Base-by-base conservation (phyloP, 2,888 invertebrate species). In the Gandaritis pyraliata region DNA sequence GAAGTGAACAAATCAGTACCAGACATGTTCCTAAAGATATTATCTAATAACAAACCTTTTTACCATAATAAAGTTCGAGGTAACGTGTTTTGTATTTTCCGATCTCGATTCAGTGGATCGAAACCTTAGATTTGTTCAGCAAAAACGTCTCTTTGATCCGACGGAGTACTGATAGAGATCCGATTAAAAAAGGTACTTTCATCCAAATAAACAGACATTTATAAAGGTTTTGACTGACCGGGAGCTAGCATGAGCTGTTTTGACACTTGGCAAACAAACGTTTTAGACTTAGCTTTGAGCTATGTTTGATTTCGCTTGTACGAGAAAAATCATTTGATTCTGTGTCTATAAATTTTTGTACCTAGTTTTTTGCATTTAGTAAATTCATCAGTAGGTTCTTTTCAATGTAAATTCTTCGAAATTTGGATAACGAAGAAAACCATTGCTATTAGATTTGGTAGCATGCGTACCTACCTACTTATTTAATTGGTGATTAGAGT, bases 101-200 rank as follows among this genome's bases (percentile, higher is more conserved):
- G 30, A 61, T 29, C 51, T 30, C 43, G 15, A 30, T 38, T 16
- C 43, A n/a, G 15, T 6, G 49, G 45, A 60, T 60, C 33, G 43
- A 15, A 50, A 48, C 58, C 53, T 43, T 53, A 33, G 58, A 59
- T 52, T 43, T 48, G 18, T 36, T 29, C 15, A 49, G 30, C 50
- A 50, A 45, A 55, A 58, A 43, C 8, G 16, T n/a, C 50, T 13
- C 57, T 64, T 64, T 64, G 64, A 64, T 58, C 58, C 49, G 12
- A 12, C 33, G 36, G 18, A 51, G 54, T 58, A 48, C 41, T 41
- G 54, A 64, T 60, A 51, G 16, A 11, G 51, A 64, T 61, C 55
- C 60, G 30, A 38, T 55, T 48, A 15, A 38, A 58, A 58, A 59
- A 55, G 41, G 30, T 56, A 49, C 18, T 55, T 61, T 56, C 15